A percentile compares a stretch with the other conserved stretches of the same genome.
Evolutionary conservation across 2,113 vertebrate species (phyloP).

Genomic region (Theristicus caerulescens): DNA sequence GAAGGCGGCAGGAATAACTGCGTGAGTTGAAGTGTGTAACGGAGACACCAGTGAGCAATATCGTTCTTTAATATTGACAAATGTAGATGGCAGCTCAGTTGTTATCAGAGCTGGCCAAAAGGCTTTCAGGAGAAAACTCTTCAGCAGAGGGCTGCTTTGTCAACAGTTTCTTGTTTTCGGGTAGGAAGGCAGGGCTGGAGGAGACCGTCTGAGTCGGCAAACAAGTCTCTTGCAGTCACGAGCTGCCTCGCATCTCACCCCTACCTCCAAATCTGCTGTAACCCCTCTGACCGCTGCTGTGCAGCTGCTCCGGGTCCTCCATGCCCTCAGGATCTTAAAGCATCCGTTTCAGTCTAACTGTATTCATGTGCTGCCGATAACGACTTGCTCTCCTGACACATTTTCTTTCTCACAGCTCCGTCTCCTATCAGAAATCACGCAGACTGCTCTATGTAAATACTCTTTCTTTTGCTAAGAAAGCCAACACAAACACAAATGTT

Average conservation of each 20-base stretch:
- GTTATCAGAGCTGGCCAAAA: not conserved
- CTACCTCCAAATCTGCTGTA: not conserved
- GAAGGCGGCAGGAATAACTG: not conserved
- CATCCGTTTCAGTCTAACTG: not conserved
- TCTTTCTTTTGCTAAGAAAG: not conserved
- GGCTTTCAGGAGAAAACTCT: not conserved
- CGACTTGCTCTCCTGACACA: not conserved
- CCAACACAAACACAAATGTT: not conserved
- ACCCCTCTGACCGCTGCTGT: not conserved
- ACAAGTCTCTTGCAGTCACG: not conserved
- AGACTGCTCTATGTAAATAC: not conserved
- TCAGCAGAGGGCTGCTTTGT: not conserved
- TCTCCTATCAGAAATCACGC: not conserved
- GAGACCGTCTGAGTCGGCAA: fast-evolving
- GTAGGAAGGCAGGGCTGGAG: not conserved
- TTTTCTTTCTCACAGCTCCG: not conserved
- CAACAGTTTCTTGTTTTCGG: no score
- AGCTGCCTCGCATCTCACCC: not conserved
- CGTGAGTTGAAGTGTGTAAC: not conserved
- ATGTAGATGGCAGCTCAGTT: not conserved
- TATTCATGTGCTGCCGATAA: not conserved
- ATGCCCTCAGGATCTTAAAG: fast-evolving
- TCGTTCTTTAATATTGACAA: not conserved
- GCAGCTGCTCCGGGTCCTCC: not conserved
- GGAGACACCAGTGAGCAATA: no score